Evolutionary conservation across 2,888 invertebrate species (phyloP), one percentile per base, ranked within the genome.

Genomic region (Lypha dubia): DNA sequence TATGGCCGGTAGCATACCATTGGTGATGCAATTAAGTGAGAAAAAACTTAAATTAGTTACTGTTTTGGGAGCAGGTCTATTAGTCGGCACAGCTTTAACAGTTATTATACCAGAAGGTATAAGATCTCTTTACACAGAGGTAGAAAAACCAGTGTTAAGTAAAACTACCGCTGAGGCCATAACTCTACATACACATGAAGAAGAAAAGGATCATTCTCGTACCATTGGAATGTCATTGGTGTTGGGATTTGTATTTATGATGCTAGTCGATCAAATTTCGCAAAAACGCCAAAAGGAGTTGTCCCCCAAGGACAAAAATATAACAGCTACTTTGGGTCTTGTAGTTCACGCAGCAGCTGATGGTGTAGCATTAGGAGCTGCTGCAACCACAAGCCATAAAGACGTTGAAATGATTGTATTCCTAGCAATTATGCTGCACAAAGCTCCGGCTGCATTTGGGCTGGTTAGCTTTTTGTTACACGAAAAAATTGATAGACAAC

Each of bases 41-140:
- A 97, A 97, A 83, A 98, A 98, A 92, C 93, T 99, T 41, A 97
- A 98, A 90, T 94, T 97, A 89, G 96, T 99, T 44, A 98, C 99
- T 35, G 96, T 99, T 15, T 95, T 99, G 86, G 99, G 99, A 71
- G 99, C 99, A 8, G 99, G 99, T 0, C 94, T 99, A 8, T 94
- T 99, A 0, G 98, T 99, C 0, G 99, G 99, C 1, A 99, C 99
- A 35, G 99, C 99, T 0, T 92, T 99, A 41, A 97, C 98, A 6
- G 99, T 99, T 0, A 99, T 99, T 75, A 99, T 99, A 88, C 99
- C 99, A 0, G 99, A 99, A 93, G 99, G 99, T 7, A 97, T 99
- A n/a, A 94, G 98, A 81, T 95, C 97, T 0, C 91, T 98, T 67
- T 95, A 94, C 87, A 93, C 93, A 68, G 94, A 93, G 17, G 87